Evolutionary conservation across 2,113 vertebrate species (phyloP).

Genomic region (Hydropotes inermis): DNA sequence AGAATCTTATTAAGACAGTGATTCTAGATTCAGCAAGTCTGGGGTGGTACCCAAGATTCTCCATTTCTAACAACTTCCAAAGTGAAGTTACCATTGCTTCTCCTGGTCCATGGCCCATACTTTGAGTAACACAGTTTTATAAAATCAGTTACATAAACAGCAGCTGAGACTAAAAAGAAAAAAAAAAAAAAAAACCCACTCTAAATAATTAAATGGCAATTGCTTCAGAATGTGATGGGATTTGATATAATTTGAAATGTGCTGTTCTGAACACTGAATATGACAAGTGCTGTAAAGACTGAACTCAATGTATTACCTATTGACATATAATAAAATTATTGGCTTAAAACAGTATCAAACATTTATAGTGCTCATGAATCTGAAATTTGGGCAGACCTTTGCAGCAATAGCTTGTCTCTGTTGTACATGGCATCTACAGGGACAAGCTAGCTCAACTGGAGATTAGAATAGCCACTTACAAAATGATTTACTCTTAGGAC

Average conservation of each 20-base stretch:
- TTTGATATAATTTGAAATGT: slow-evolving; percentile 33
- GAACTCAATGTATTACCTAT: not conserved
- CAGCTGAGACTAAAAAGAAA: not conserved
- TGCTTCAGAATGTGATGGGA: slow-evolving; percentile 8
- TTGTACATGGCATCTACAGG: not conserved
- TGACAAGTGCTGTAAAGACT: not conserved
- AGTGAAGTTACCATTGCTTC: not conserved
- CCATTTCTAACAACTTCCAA: slow-evolving; percentile 12
- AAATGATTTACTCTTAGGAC: not conserved
- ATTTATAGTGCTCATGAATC: slow-evolving; percentile 25
- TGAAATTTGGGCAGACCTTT: slow-evolving; percentile 33
- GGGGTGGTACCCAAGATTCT: not conserved
- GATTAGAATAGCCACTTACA: not conserved
- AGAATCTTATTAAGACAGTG: not conserved
- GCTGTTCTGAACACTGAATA: slow-evolving; percentile 14
- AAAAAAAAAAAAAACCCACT: not conserved
- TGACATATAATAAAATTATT: not conserved
- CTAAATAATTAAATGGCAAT: slow-evolving; percentile 24
- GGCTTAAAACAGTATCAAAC: not conserved
- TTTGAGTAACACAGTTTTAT: slow-evolving; percentile 31
- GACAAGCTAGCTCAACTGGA: not conserved
- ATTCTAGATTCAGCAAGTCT: not conserved
- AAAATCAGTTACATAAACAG: not conserved
- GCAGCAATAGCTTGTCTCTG: not conserved
- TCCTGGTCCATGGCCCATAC: not conserved